A percentile compares a stretch with the other conserved stretches of the same genome.
Conservation (phyloP, 2,888 invertebrate genomes). For the Polydrusus pterygomalis region DNA sequence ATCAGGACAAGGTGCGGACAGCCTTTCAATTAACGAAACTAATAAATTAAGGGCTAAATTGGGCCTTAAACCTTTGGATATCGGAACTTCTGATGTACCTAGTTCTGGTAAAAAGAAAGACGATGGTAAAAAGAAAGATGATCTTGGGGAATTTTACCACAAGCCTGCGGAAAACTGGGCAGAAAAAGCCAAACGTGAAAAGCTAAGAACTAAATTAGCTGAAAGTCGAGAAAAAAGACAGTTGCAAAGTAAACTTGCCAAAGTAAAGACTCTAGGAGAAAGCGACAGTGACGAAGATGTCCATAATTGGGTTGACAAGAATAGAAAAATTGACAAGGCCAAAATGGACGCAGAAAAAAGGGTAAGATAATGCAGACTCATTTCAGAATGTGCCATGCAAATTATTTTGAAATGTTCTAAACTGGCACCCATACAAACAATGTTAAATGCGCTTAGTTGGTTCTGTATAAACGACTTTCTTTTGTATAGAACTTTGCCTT, state of each 20-base stretch:
- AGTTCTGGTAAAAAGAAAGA: constrained; percentile 65
- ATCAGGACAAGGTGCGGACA: constrained; percentile 72
- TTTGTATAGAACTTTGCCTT: no score
- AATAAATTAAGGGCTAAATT: constrained; percentile 94
- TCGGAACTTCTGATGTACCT: constrained; percentile 64
- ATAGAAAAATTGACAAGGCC: constrained; percentile 83
- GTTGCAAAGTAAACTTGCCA: constrained; percentile 80
- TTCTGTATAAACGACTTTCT: no score
- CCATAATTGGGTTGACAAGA: constrained; percentile 88
- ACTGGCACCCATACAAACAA: no score
- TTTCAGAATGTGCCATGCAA: no score
- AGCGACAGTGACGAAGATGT: constrained; percentile 86
- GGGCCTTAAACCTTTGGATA: constrained; percentile 93
- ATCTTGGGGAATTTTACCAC: constrained; percentile 88
- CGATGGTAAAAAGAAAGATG: constrained; percentile 73
- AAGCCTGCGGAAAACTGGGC: constrained; percentile 87
- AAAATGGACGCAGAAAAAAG: constrained; percentile 90
- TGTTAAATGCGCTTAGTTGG: no score
- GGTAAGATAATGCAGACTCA: constrained; percentile 73
- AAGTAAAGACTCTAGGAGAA: constrained; percentile 79
- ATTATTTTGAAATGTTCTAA: no score
- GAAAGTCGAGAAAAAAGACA: constrained; percentile 86
- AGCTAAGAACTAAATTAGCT: constrained; percentile 86
- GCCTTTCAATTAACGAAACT: constrained; percentile 87
- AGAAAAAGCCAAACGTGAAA: constrained; percentile 84